A percentile compares a stretch with the other conserved stretches of the same genome.
phyloP scores from a whole-genome alignment of 2,888 invertebrate species.

The Acrocyrtus sp. region DNA sequence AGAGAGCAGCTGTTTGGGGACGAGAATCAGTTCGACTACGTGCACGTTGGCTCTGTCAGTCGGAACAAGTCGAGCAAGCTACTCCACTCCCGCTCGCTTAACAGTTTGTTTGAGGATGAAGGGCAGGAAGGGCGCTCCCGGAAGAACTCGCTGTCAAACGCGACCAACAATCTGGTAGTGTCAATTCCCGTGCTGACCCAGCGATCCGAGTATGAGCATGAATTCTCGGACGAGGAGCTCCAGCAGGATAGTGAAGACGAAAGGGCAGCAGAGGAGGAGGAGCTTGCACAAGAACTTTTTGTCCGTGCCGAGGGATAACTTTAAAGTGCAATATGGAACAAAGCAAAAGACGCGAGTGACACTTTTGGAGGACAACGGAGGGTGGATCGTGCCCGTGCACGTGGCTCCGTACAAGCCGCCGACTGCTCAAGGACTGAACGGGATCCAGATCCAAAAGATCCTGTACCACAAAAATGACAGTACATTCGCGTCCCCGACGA shows the following conservation, averaged over 20 bases:
- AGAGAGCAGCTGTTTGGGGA: conserved; percentile 52
- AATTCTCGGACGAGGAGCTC: conserved; percentile 2
- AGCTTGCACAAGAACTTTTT: conserved; percentile 40
- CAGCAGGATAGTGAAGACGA: conserved; percentile 14
- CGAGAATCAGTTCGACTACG: conserved; percentile 42
- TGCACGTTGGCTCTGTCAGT: not conserved
- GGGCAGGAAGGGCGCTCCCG: not conserved
- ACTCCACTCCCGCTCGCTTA: conserved; percentile 33
- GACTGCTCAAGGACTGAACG: conserved; percentile 53
- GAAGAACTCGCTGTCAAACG: conserved; percentile 26
- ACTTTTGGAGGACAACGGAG: conserved; percentile 17
- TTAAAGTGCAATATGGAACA: conserved; percentile 49
- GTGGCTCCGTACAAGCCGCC: conserved; percentile 51
- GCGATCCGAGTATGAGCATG: not conserved
- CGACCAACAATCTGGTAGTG: conserved; percentile 32
- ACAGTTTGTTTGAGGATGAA: conserved; percentile 39
- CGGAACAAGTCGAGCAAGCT: conserved; percentile 31
- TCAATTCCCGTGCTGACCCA: conserved; percentile 33
- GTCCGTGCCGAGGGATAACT: conserved; percentile 53
- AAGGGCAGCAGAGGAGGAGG: conserved; percentile 4
- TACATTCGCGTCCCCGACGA: conserved; percentile 42
- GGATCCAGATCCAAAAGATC: conserved; percentile 56
- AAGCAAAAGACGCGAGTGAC: conserved; percentile 47
- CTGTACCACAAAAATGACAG: conserved; percentile 54
- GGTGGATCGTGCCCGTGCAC: conserved; percentile 44